These are phyloP conservation scores for Arbacia lixula DNA, from an alignment of 53 echinoderm and acorn worm species.

Conservation along the genomic window DNA sequence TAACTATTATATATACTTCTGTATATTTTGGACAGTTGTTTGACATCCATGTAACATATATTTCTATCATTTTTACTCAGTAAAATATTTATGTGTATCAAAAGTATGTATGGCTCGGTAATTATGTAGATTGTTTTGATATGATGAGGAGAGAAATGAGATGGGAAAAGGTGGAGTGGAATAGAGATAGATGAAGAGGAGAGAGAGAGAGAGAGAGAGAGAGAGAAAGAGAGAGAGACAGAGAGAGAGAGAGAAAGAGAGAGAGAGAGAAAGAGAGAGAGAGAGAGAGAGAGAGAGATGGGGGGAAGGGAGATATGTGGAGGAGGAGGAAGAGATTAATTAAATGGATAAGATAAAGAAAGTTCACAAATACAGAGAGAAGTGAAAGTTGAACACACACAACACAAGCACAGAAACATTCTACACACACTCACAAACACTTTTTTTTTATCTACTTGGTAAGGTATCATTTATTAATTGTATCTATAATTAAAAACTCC, in stretches of 20 bases:
- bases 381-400: no score
- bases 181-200: neutral
- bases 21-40: conserved; percentile 63
- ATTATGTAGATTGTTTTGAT: no score
- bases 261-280: neutral
- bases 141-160: no score
- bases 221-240: neutral
- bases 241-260: neutral
- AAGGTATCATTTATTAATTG: no score
- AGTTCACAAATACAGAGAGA: neutral
- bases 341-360: neutral
- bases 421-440: no score
- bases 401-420: no score
- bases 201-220: neutral
- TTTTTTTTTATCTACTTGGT: no score
- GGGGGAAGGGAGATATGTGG: neutral
- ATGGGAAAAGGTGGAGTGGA: neutral
- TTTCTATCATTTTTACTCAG: conserved; percentile 62
- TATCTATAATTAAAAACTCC: no score
- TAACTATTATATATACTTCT: conserved; percentile 53
- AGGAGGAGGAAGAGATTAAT: neutral
- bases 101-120: no score
- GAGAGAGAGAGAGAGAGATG: neutral
- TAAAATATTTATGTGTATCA: conserved; percentile 57
- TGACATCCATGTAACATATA: conserved; percentile 51